phyloP scores from a whole-genome alignment of 2,888 invertebrate species.

The Drosophila pseudotalamancana region DNA sequence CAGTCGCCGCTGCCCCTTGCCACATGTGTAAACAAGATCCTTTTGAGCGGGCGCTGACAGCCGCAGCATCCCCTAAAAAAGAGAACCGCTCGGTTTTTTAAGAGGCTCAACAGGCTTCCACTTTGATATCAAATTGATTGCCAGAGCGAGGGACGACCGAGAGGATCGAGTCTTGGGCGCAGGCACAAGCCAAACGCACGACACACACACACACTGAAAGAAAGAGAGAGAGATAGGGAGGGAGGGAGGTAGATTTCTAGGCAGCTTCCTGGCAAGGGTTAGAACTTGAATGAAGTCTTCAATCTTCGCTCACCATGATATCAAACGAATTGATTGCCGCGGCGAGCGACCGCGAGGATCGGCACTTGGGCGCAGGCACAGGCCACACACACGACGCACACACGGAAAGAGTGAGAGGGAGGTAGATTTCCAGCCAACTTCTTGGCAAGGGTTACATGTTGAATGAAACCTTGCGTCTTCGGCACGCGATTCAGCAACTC shows the following conservation, averaged over 20 bases:
- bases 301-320: too few relatives aligned
- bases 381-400: constrained; percentile 53
- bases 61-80: constrained; percentile 59
- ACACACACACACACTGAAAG: constrained; percentile 24
- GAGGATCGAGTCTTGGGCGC: constrained; percentile 32
- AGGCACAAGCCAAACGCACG: constrained; percentile 60
- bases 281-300: too few relatives aligned
- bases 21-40: constrained; percentile 50
- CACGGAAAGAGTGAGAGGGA: too few relatives aligned
- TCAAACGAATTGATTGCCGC: too few relatives aligned
- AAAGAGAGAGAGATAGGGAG: too few relatives aligned
- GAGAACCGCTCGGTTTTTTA: constrained; percentile 32
- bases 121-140: constrained; percentile 72
- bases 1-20: constrained; percentile 19
- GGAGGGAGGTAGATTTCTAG: too few relatives aligned
- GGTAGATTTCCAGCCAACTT: too few relatives aligned
- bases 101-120: constrained; percentile 51
- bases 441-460: constrained; percentile 35
- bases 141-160: constrained; percentile 3
- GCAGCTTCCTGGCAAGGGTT: too few relatives aligned
- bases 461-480: constrained; percentile 53
- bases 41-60: constrained; percentile 28
- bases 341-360: too few relatives aligned
- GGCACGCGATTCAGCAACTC: constrained; percentile 4
- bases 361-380: constrained; percentile 54